phyloP scores from a whole-genome alignment of 1,140 invertebrate species.

The Globodera ellingtonae region DNA sequence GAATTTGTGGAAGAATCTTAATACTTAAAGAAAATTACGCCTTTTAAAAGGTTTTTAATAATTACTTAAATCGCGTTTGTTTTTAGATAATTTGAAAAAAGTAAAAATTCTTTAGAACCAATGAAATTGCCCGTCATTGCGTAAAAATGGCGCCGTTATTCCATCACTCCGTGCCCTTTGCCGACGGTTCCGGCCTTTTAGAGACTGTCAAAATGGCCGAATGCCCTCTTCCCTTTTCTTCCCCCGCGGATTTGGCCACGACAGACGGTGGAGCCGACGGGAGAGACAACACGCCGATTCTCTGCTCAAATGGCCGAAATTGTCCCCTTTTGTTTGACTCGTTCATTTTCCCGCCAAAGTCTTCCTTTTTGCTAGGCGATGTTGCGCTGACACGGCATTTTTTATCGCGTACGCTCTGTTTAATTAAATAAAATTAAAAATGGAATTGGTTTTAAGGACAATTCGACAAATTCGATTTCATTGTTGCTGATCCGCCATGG shows the following conservation, averaged over 20 bases:
- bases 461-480: constrained; percentile 74
- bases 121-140: background rate
- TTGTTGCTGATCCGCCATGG: constrained; percentile 89
- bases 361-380: constrained; percentile 13
- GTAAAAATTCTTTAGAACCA: background rate
- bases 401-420: background rate
- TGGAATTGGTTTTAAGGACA: constrained; percentile 7
- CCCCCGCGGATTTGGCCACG: background rate
- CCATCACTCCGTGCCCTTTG: background rate
- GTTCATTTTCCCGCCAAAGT: background rate
- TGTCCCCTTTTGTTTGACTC: background rate
- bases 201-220: background rate
- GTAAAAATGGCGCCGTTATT: background rate
- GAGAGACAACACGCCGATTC: background rate
- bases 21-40: no score
- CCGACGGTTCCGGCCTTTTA: constrained; percentile 6
- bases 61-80: background rate
- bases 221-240: background rate
- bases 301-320: background rate
- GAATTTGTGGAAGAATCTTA: no score
- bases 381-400: constrained; percentile 3
- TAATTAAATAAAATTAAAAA: background rate
- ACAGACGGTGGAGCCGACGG: background rate
- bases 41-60: no score
- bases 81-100: background rate